A percentile compares a stretch with the other conserved stretches of the same genome.
Conservation (phyloP, 2,113 vertebrate species). For the Trogon melanurus region DNA sequence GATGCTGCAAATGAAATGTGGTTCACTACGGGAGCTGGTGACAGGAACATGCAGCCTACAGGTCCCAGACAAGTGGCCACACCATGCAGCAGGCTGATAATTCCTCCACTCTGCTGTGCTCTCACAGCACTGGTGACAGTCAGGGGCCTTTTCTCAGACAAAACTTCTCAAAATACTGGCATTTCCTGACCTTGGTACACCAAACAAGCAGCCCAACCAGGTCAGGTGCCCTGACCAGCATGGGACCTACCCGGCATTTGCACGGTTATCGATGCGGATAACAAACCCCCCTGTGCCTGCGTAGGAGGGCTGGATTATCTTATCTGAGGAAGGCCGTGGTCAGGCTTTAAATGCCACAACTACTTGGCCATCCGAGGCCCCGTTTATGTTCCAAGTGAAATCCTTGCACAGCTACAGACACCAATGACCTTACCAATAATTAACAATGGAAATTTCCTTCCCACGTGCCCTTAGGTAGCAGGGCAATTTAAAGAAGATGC, state of each 20-base stretch:
- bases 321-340: not conserved
- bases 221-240: not conserved
- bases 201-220: not conserved
- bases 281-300: not conserved
- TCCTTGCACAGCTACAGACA: not conserved
- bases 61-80: not conserved
- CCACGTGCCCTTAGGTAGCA: not conserved
- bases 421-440: not conserved
- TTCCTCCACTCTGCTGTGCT: not conserved
- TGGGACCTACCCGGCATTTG: not conserved
- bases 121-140: not conserved
- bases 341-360: not conserved
- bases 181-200: not conserved
- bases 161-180: not conserved
- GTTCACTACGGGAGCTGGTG: not conserved
- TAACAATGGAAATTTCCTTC: not conserved
- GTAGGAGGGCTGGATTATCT: not conserved
- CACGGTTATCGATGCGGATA: not conserved
- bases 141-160: not conserved
- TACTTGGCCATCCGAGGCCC: rapidly evolving
- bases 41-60: not conserved
- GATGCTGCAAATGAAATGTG: not conserved
- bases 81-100: not conserved
- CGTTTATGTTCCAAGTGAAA: not conserved
- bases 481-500: not conserved